These are phyloP conservation scores for Montipora cactus DNA, from an alignment of 64 coral and sea anemone species.

Conservation along the genomic window DNA sequence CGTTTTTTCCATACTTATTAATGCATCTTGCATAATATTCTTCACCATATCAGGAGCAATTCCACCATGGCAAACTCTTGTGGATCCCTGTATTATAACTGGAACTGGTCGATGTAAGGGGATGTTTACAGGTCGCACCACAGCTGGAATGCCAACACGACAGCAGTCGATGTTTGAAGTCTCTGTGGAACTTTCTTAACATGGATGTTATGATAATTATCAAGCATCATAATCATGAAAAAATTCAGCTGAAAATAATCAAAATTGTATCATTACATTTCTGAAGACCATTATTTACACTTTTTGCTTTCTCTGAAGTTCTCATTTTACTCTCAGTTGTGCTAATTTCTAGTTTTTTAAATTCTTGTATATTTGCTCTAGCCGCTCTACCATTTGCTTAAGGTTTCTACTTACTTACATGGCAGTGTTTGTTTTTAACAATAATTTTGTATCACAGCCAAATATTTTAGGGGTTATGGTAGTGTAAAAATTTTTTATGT, in stretches of 20 bases:
- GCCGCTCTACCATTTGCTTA: too few relatives aligned
- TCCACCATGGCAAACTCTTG: constrained; percentile 45
- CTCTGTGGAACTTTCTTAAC: constrained; percentile 21
- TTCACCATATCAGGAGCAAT: background rate
- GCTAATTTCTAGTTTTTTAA: too few relatives aligned
- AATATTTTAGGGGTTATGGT: too few relatives aligned
- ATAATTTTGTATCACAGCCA: too few relatives aligned
- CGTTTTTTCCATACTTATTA: background rate
- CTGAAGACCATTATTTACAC: too few relatives aligned
- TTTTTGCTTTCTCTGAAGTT: too few relatives aligned
- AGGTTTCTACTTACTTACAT: too few relatives aligned
- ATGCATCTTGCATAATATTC: background rate
- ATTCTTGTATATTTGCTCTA: too few relatives aligned
- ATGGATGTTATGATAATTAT: constrained; percentile 73
- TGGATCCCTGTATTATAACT: background rate
- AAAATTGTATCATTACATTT: background rate
- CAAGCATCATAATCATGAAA: constrained; percentile 49
- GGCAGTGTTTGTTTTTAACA: too few relatives aligned
- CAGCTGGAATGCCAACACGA: constrained; percentile 20
- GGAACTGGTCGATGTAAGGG: background rate
- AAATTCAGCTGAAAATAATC: constrained; percentile 35
- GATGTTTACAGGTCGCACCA: background rate
- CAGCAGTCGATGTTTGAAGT: constrained; percentile 18
- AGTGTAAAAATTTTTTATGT: too few relatives aligned
- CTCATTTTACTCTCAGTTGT: too few relatives aligned